Base-by-base conservation (phyloP, 2,888 invertebrate species). In the Idaea straminata region DNA sequence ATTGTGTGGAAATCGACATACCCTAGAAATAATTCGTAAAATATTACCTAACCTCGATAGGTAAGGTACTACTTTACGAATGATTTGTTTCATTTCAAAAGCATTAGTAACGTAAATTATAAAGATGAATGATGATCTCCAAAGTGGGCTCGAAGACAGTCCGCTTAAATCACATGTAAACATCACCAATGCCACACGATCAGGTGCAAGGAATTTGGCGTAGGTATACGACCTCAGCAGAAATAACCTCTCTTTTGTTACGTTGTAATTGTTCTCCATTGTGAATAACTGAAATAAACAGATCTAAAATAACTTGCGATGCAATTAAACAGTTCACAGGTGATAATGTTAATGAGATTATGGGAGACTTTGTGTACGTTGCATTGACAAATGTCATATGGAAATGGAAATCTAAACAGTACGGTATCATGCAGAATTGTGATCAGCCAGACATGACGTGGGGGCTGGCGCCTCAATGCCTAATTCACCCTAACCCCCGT, bases 151-250 rank as follows among this genome's bases (percentile, higher is more conserved):
- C 13, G 47, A 10, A 47, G 13, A 47, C 47, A 47, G 10, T 47
- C 47, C 10, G 47, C 10, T 47, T 57, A 47, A 47, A 62, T 66
- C 62, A 61, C 62, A 64, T 63, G 57, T 64, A 63, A 66, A 63
- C 66, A 63, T 13, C 6, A 68, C 73, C 75, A 76, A 77, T 76
- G 73, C 70, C 74, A 76, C 38, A 57, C 66, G 69, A 74, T 71
- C 76, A 79, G 82, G 76, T 78, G 78, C 75, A 77, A 75, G 79
- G 78, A 77, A 81, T 82, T 83, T 76, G 79, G 85, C 85, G 84
- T 84, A 87, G 87, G 87, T 80, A 80, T 77, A 72, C 80, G 83
- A 79, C 87, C 88, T 86, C 79, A 79, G 73, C 83, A 73, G 78
- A 84, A 87, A 85, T 84, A 85, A 78, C 73, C 70, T 65, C 63